These are phyloP conservation scores for Gadus macrocephalus DNA, from an alignment of 2,113 vertebrate species.

Conservation along the genomic window DNA sequence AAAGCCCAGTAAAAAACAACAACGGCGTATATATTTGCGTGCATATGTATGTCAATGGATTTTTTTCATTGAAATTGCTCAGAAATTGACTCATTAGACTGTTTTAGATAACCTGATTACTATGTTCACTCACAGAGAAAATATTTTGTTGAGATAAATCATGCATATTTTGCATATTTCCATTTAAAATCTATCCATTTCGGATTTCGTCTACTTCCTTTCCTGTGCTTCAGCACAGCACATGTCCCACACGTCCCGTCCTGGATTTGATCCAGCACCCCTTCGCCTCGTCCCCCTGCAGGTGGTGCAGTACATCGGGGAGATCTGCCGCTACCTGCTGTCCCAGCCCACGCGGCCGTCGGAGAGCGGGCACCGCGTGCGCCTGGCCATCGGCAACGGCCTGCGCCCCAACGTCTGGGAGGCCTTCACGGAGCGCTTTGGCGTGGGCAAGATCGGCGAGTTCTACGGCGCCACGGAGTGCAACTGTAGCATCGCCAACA, in stretches of 20 bases:
- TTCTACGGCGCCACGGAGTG: slow-evolving; percentile 94
- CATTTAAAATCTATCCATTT: too few relatives aligned
- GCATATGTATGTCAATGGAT: too few relatives aligned
- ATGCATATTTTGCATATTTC: too few relatives aligned
- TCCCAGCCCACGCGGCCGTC: slow-evolving; percentile 78
- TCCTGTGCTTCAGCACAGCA: too few relatives aligned
- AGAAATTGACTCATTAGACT: too few relatives aligned
- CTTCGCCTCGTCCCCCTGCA: slow-evolving; percentile 35
- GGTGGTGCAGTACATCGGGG: slow-evolving; percentile 93
- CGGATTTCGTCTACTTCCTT: too few relatives aligned
- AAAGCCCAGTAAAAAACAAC: neutral
- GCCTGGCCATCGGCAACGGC: slow-evolving; percentile 87
- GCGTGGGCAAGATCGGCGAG: slow-evolving; percentile 82
- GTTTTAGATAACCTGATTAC: neutral
- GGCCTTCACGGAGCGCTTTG: slow-evolving; percentile 82
- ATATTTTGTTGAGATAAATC: neutral
- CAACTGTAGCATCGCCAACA: slow-evolving; percentile 92
- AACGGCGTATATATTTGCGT: neutral
- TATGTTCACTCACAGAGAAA: neutral
- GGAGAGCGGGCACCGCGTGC: slow-evolving; percentile 77
- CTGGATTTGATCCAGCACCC: too few relatives aligned
- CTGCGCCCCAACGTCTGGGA: slow-evolving; percentile 87
- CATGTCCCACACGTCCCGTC: too few relatives aligned
- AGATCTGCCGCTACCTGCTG: slow-evolving; percentile 90
- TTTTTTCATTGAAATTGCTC: too few relatives aligned